Conservation (phyloP, 2,797 vertebrate genomes). For the Melanotaenia boesemani region DNA sequence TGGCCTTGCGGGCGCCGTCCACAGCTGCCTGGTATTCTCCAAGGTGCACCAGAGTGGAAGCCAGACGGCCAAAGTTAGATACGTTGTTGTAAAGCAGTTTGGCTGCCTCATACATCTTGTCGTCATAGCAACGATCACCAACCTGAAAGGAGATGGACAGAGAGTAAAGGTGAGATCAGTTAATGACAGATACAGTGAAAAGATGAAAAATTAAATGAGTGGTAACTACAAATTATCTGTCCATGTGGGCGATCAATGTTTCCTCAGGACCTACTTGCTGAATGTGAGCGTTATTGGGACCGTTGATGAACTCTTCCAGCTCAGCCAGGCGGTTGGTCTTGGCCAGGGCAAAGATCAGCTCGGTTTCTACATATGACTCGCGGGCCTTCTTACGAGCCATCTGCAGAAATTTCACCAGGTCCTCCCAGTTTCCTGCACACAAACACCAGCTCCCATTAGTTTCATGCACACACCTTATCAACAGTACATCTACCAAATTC, state of each 20-base stretch:
- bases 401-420: conserved; percentile 94
- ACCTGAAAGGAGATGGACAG: conserved; percentile 78
- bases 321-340: conserved; percentile 95
- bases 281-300: conserved; percentile 98
- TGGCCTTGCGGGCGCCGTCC: conserved; percentile 93
- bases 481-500: background rate
- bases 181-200: background rate
- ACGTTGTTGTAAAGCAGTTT: conserved; percentile 92
- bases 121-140: conserved; percentile 93
- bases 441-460: conserved; percentile 13
- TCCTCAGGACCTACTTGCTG: conserved; percentile 88
- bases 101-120: conserved; percentile 93
- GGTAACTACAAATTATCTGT: background rate
- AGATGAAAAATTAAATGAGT: background rate
- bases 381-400: conserved; percentile 95
- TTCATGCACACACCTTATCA: background rate
- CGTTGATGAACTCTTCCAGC: conserved; percentile 98
- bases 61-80: conserved; percentile 92
- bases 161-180: background rate
- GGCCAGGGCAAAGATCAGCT: conserved; percentile 94
- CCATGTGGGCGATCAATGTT: background rate
- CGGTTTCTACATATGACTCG: conserved; percentile 93
- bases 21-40: conserved; percentile 95
- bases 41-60: conserved; percentile 93
- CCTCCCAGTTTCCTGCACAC: conserved; percentile 91